A percentile compares a stretch with the other conserved stretches of the same genome.
Evolutionary conservation across 2,797 vertebrate species (phyloP).

Genomic region (Benthosema pterotum): DNA sequence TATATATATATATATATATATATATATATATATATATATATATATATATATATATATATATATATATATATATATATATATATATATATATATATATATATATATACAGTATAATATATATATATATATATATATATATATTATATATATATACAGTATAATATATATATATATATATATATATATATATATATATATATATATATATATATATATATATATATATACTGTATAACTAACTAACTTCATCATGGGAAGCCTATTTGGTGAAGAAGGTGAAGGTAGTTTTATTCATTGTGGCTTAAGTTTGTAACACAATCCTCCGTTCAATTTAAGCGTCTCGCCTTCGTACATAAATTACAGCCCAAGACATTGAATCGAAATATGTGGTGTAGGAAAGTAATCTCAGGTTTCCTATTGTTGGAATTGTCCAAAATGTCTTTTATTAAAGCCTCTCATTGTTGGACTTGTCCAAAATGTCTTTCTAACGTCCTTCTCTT

Average conservation of each 20-base stretch:
- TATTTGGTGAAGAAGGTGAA: conserved; percentile 3
- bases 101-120: too few species aligned
- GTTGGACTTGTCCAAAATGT: conserved; percentile 2
- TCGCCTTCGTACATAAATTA: conserved; percentile 7
- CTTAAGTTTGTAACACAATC: not conserved
- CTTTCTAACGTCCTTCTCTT: conserved; percentile 1
- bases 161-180: too few species aligned
- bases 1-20: too few species aligned
- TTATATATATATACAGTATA: too few species aligned
- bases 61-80: too few species aligned
- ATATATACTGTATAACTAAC: too few species aligned
- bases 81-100: too few species aligned
- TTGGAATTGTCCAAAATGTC: conserved; percentile 1
- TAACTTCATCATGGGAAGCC: conserved; percentile 5
- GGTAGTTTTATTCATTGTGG: not conserved
- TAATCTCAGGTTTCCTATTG: not conserved
- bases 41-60: too few species aligned
- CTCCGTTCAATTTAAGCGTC: not conserved
- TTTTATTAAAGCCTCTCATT: not conserved
- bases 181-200: too few species aligned
- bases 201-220: too few species aligned
- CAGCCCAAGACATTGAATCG: not conserved
- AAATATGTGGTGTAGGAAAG: not conserved
- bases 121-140: too few species aligned
- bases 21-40: too few species aligned